These are phyloP conservation scores for Camelus dromedarius DNA, from an alignment of 2,113 vertebrate species.

Conservation along the genomic window DNA sequence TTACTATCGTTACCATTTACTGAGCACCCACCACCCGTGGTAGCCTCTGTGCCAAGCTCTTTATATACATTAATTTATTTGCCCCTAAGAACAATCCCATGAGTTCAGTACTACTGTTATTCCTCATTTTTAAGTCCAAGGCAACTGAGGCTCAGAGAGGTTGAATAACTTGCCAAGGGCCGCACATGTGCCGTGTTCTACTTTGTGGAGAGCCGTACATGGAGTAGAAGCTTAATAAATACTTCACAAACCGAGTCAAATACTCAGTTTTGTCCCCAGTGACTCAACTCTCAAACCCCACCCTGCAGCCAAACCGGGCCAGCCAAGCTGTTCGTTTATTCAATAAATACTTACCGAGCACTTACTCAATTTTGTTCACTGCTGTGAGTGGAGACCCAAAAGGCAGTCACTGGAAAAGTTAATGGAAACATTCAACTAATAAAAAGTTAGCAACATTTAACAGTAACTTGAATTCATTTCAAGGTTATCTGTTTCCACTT, in stretches of 20 bases:
- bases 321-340: slow-evolving; percentile 64
- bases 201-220: accelerated
- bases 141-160: slow-evolving; percentile 57
- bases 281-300: slow-evolving; percentile 56
- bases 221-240: slow-evolving; percentile 46
- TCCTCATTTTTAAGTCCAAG: slow-evolving; percentile 61
- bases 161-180: slow-evolving; percentile 62
- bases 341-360: slow-evolving; percentile 69
- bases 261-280: slow-evolving; percentile 56
- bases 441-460: slow-evolving; percentile 80
- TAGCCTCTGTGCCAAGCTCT: not conserved
- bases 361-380: slow-evolving; percentile 50
- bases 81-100: not conserved
- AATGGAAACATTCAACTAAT: slow-evolving; percentile 78
- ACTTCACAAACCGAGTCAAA: slow-evolving; percentile 59
- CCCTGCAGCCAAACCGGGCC: slow-evolving; percentile 65
- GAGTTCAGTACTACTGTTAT: not conserved
- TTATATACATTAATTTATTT: not conserved
- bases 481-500: slow-evolving; percentile 81
- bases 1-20: not conserved
- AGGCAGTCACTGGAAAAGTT: slow-evolving; percentile 74
- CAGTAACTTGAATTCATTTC: slow-evolving; percentile 80
- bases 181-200: not conserved
- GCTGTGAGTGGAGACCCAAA: slow-evolving; percentile 54
- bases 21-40: not conserved